Base-by-base conservation (phyloP, 2,888 invertebrate species). In the Lasius fuliginosus region DNA sequence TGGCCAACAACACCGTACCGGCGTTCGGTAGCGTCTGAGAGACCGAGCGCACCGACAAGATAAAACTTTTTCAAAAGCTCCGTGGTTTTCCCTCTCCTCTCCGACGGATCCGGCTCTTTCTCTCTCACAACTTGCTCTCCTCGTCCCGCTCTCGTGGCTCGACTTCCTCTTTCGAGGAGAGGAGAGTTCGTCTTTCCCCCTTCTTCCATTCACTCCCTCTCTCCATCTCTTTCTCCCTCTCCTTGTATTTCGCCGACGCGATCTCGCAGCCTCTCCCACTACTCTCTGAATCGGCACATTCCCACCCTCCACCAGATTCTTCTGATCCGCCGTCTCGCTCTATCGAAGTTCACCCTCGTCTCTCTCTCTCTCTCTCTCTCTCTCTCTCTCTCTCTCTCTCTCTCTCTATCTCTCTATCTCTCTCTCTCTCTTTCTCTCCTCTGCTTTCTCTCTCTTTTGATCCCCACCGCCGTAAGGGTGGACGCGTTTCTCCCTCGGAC, bases 21-120 rank as follows among this genome's bases (percentile, higher is more conserved):
- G 93, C 92, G 93, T 93, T 94, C 93, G 94, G 93, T 94, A 94
- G 93, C 94, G 93, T 94, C 94, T 94, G 94, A 93, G 93, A 93
- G 92, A 85, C 92, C 89, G 91, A 86, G 90, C 93, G 94, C 91
- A 92, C 94, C 92, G 93, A 93, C 93, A 92, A 94, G 94, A 94
- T 94, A 94, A 94, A 94, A 94, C 93, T 94, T 94, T 94, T 94
- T 94, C 93, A 94, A 94, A 94, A 94, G 92, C 93, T 86, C 91
- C 92, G 92, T 90, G 92, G 89, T 92, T 92, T 90, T 87, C 91
- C 92, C 92, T 84, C 91, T 88, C 90, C 85, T 30, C 67, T 65
- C 33, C 69, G 30, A 83, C 56, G n/a, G 36, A 40, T 73, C 82
- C 84, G 46, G 33, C 68, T 79, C 71, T 83, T 85, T 82, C 81